Evolutionary conservation across 2,797 vertebrate species (phyloP), one percentile per base, ranked within the genome.

Genomic region (Lateolabrax maculatus): DNA sequence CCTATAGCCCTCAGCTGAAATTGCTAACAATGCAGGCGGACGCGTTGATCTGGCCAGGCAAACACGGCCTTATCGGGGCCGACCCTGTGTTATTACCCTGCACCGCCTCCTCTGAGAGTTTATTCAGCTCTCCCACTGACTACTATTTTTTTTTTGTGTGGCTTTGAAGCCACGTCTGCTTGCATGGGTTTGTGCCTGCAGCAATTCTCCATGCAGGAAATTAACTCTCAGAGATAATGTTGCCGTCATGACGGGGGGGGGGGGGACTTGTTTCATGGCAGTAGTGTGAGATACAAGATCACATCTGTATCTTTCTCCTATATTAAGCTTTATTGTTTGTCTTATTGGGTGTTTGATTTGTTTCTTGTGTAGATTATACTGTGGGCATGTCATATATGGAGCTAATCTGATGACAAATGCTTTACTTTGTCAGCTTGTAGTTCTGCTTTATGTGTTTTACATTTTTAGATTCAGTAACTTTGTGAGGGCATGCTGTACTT

Each of bases 191-290:
- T 70, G 29, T 19, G 44, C 66, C 67, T 53, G 23, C 39, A 63
- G 60, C 49, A 13, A 55, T 71, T 79, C 60, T 41, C 12, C 57
- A 1, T 31, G 29, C 81, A 85, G 83, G 79, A 87, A 87, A 87
- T 83, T 1, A 89, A 56, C 68, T 65, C 44, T 64, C 29, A 23
- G 41, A 74, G 80, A 84, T 81, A 73, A 75, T 44, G 72, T 23
- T 23, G 27, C 37, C 7, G 0, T 37, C 48, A n/a, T 13, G 21
- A n/a, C 31, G 31, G 31, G 3, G 31, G 31, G 23, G 23, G 29
- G 44, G 7, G 23, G 16, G 15, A 0, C 41, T 56, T 2, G 39
- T 23, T 53, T 80, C 9, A 5, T 3, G 29, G 27, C 46, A 56
- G 65, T 53, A 18, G 49, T 0, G 55, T 25, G 43, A 43, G 77